Conservation (phyloP, 2,888 invertebrate species). For the Metallyticus violacea region DNA sequence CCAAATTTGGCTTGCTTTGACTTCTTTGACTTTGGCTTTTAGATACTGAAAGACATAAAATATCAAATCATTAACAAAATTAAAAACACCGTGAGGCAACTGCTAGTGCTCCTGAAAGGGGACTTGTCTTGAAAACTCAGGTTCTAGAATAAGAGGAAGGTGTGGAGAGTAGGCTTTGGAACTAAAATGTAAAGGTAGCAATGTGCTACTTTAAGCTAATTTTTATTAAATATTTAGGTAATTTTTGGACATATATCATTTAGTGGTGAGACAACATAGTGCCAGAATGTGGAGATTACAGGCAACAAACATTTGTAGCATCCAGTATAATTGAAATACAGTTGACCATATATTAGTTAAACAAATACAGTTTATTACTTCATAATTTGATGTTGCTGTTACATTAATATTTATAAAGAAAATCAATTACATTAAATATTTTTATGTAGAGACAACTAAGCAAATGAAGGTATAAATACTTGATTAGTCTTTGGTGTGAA, state of each 20-base stretch:
- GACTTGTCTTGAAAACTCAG: too few species aligned
- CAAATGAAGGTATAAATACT: background rate
- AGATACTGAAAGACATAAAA: too few species aligned
- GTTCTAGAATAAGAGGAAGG: too few species aligned
- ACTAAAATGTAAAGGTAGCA: too few species aligned
- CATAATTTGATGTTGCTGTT: background rate
- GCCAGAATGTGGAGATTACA: background rate
- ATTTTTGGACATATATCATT: background rate
- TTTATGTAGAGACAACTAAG: background rate
- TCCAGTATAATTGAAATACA: background rate
- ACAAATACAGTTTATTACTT: background rate
- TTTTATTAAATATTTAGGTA: background rate
- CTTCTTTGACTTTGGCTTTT: too few species aligned
- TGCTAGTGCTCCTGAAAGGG: too few species aligned
- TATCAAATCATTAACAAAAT: too few species aligned
- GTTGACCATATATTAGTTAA: background rate
- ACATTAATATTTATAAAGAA: background rate
- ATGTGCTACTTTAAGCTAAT: too few species aligned
- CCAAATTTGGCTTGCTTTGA: too few species aligned
- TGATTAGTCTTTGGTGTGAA: too few species aligned
- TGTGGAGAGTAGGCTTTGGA: too few species aligned
- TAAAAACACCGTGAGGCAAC: too few species aligned
- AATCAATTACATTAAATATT: background rate
- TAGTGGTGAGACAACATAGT: background rate
- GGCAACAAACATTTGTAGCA: background rate